phyloP scores from a whole-genome alignment of 2,888 invertebrate species.

The Lingula anatina region DNA sequence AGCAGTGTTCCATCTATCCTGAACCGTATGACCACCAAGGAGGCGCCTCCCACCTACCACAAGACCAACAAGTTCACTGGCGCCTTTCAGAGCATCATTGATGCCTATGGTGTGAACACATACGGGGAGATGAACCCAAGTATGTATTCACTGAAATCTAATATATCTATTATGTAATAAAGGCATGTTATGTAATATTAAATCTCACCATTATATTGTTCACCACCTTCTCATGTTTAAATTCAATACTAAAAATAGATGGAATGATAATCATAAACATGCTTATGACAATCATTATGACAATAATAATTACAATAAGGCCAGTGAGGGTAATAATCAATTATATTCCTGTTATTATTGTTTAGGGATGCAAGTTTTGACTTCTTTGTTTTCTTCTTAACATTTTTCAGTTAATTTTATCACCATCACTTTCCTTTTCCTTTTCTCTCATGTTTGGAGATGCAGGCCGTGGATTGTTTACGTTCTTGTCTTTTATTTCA shows the following conservation, averaged over 20 bases:
- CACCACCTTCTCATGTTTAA: too few relatives aligned
- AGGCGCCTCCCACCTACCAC: constrained; percentile 90
- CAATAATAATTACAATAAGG: too few relatives aligned
- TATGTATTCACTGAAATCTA: constrained; percentile 36
- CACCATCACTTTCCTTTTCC: constrained; percentile 95
- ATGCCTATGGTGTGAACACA: constrained; percentile 93
- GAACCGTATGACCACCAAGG: constrained; percentile 84
- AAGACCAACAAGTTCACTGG: constrained; percentile 94
- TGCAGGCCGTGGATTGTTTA: constrained; percentile 89
- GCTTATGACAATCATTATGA: too few relatives aligned
- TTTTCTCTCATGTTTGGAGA: too few relatives aligned
- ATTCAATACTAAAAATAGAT: too few relatives aligned
- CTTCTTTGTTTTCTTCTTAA: constrained; percentile 5
- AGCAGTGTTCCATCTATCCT: constrained; percentile 90
- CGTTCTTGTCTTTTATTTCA: constrained; percentile 70
- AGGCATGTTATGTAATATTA: too few relatives aligned
- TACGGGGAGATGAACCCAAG: constrained; percentile 97
- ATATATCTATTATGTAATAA: not conserved
- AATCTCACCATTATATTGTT: too few relatives aligned
- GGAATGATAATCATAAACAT: too few relatives aligned
- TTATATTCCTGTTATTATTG: too few relatives aligned
- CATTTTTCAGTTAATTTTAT: constrained; percentile 79
- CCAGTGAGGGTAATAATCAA: too few relatives aligned
- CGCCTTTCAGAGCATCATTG: constrained; percentile 91
- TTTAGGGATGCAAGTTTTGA: too few relatives aligned